Conservation (phyloP, 2,113 vertebrate species). For the Pseudolaguvia tuberculata region DNA sequence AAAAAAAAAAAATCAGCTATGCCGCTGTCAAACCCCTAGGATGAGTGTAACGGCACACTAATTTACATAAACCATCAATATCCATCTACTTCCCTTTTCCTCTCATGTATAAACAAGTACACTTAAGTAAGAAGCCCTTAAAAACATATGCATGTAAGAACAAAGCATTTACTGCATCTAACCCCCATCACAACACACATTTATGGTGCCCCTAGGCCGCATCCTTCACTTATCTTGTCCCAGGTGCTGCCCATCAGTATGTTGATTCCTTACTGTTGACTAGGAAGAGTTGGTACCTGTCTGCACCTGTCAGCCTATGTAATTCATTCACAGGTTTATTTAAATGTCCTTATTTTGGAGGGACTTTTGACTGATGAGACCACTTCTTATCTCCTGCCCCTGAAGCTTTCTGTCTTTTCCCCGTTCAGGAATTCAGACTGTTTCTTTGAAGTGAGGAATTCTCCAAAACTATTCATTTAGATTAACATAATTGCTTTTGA, state of each 20-base stretch:
- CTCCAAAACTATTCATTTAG: not conserved
- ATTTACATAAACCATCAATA: slow-evolving; percentile 16
- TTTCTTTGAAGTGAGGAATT: slow-evolving; percentile 60
- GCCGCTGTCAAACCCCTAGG: not conserved
- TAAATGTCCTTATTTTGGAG: slow-evolving; percentile 49
- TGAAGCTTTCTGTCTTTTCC: slow-evolving; percentile 39
- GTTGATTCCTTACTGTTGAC: slow-evolving; percentile 45
- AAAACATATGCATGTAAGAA: not conserved
- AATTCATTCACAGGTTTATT: slow-evolving; percentile 35
- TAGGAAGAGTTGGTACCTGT: slow-evolving; percentile 50
- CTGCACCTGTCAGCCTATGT: slow-evolving; percentile 54
- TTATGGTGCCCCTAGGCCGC: slow-evolving; percentile 42
- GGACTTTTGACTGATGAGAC: slow-evolving; percentile 31
- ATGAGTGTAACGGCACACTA: slow-evolving; percentile 10
- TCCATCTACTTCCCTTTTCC: not conserved
- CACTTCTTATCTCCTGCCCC: slow-evolving; percentile 51
- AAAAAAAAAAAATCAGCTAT: slow-evolving; percentile 4
- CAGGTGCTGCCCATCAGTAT: slow-evolving; percentile 69
- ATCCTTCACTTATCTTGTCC: slow-evolving; percentile 44
- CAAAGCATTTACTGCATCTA: not conserved
- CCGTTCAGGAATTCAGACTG: slow-evolving; percentile 27
- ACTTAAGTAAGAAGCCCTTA: not conserved
- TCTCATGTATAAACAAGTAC: slow-evolving; percentile 2
- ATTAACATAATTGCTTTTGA: not conserved
- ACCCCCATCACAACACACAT: slow-evolving; percentile 18